Evolutionary conservation across 2,888 invertebrate genomes (phyloP).

Genomic region (Rotaria sp.): DNA sequence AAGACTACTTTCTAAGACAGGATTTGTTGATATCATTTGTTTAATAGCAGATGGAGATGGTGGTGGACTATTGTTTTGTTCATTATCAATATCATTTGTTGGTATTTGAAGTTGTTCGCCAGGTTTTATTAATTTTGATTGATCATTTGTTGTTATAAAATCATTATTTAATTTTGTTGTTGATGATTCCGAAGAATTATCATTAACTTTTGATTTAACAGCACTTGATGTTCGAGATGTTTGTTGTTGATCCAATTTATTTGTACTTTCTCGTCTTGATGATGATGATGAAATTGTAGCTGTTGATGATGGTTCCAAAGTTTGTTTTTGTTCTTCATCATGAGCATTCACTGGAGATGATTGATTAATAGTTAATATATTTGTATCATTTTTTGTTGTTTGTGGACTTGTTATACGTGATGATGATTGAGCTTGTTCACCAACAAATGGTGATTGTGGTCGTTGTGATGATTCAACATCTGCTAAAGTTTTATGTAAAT

Average conservation of each 20-base stretch:
- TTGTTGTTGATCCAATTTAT: not conserved
- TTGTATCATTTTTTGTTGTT: not conserved
- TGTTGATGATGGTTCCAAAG: not conserved
- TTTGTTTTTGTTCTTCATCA: not conserved
- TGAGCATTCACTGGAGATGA: not conserved
- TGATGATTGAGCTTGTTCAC: not conserved
- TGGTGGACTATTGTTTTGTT: not conserved
- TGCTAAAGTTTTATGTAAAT: not conserved
- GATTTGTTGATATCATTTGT: not conserved
- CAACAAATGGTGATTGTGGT: not conserved
- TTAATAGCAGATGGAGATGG: not conserved
- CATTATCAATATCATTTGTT: not conserved
- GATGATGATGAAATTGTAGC: not conserved
- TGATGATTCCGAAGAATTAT: too few relatives aligned
- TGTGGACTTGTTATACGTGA: not conserved
- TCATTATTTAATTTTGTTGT: too few relatives aligned
- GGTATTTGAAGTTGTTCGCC: not conserved
- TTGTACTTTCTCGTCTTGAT: not conserved
- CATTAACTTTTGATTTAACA: too few relatives aligned
- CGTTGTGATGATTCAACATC: not conserved
- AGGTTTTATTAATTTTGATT: not conserved
- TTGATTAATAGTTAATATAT: not conserved
- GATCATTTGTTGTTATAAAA: too few relatives aligned
- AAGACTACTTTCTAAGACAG: too few relatives aligned
- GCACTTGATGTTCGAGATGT: not conserved